These are phyloP conservation scores for Aelia acuminata DNA, from an alignment of 2,888 invertebrate species.

Conservation along the genomic window DNA sequence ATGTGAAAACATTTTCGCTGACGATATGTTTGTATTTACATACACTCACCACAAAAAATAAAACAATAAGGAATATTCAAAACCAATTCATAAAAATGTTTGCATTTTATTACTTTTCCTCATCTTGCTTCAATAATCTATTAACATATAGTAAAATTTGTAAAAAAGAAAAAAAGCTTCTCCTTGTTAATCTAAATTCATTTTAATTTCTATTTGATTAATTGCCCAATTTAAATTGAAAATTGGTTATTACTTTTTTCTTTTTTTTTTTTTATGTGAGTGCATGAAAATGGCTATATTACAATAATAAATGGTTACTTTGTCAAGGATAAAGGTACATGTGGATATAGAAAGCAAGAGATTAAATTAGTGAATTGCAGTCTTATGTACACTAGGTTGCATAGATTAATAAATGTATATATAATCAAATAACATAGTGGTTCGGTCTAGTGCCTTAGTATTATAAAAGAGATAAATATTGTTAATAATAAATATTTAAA, in stretches of 20 bases:
- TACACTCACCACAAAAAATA: too few species aligned
- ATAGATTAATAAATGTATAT: not conserved
- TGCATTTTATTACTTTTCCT: too few species aligned
- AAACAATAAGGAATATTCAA: too few species aligned
- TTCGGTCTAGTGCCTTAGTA: constrained; percentile 24
- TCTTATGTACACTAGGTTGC: constrained; percentile 32
- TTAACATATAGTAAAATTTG: too few species aligned
- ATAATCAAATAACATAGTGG: not conserved
- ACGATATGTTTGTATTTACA: too few species aligned
- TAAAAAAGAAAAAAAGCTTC: too few species aligned
- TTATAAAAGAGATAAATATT: not conserved
- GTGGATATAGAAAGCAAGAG: not conserved
- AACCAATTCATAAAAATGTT: too few species aligned
- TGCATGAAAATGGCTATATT: not conserved
- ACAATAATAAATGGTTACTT: not conserved
- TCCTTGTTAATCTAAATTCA: too few species aligned
- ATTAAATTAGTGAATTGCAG: not conserved
- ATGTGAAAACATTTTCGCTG: too few species aligned
- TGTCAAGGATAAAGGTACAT: not conserved
- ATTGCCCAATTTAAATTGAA: too few species aligned
- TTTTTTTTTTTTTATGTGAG: not conserved
- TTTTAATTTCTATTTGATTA: too few species aligned
- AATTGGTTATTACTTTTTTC: not conserved
- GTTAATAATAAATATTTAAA: not conserved
- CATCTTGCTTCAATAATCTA: too few species aligned